Percentiles rank a stretch among this genome's conserved stretches.
Evolutionary conservation across 2,113 vertebrate species (phyloP).

Genomic region (Prochilodus magdalenae): DNA sequence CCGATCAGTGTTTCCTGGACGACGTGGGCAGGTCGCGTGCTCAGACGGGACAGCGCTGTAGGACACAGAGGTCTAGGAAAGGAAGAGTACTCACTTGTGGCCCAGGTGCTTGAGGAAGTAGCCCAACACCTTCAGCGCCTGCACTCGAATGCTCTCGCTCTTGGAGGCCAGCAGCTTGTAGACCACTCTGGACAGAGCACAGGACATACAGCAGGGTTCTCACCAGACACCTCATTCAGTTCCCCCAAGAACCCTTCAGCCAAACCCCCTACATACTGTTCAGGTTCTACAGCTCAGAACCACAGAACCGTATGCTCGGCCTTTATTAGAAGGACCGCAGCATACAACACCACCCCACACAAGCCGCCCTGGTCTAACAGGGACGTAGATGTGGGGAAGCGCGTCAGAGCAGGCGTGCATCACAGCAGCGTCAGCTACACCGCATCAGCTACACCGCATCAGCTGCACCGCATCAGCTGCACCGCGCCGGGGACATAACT

Average conservation of each 20-base stretch:
- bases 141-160: conserved; percentile 95
- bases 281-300: too few species aligned
- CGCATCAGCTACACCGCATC: conserved; percentile 18
- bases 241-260: too few species aligned
- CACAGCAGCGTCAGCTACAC: conserved; percentile 29
- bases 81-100: conserved; percentile 89
- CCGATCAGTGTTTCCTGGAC: too few species aligned
- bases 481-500: conserved; percentile 45
- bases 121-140: conserved; percentile 94
- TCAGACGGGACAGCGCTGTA: not conserved
- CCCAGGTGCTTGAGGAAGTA: conserved; percentile 98
- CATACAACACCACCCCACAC: too few species aligned
- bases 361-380: too few species aligned
- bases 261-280: too few species aligned
- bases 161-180: conserved; percentile 95
- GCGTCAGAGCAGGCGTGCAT: not conserved
- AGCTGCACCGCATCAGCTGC: conserved; percentile 24
- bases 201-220: not conserved
- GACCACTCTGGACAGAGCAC: conserved; percentile 83
- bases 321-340: not conserved
- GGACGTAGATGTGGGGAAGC: not conserved
- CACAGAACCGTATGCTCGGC: too few species aligned
- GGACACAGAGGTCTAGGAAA: conserved; percentile 16
- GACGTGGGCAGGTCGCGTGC: not conserved
- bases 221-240: not conserved